phyloP scores from a whole-genome alignment of 2,113 vertebrate genomes.

The Xiphophorus maculatus region DNA sequence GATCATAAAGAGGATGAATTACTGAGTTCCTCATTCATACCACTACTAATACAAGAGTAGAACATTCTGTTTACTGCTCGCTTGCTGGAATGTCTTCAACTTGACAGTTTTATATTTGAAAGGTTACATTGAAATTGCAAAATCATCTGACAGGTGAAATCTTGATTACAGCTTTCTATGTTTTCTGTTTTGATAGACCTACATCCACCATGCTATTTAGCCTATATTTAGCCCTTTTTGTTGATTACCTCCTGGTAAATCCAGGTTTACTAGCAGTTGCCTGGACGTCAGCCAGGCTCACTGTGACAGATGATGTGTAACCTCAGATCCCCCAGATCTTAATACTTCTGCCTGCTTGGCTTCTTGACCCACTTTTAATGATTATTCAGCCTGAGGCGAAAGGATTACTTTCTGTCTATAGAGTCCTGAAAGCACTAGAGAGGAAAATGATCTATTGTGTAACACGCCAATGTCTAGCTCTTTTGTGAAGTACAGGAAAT shows the following conservation, averaged over 20 bases:
- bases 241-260: slow-evolving; percentile 24
- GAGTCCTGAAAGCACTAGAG: slow-evolving; percentile 38
- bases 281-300: slow-evolving; percentile 23
- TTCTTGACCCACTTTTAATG: slow-evolving; percentile 72
- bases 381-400: slow-evolving; percentile 54
- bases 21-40: slow-evolving; percentile 7
- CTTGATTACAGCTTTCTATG: background rate
- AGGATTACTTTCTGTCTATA: slow-evolving; percentile 58
- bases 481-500: slow-evolving; percentile 29
- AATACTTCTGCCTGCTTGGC: slow-evolving; percentile 48
- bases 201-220: background rate
- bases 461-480: slow-evolving; percentile 15
- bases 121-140: slow-evolving; percentile 8
- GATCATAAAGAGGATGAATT: slow-evolving; percentile 14
- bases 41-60: background rate
- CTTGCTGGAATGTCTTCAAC: background rate
- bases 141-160: background rate
- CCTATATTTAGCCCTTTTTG: background rate
- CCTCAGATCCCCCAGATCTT: slow-evolving; percentile 60
- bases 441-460: slow-evolving; percentile 34
- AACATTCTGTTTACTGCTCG: slow-evolving; percentile 3
- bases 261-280: background rate
- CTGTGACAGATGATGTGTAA: slow-evolving; percentile 62
- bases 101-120: slow-evolving; percentile 16
- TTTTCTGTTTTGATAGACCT: background rate